These are phyloP conservation scores for Aspidoscelis tigris DNA, from an alignment of 2,113 vertebrate genomes.

Conservation along the genomic window DNA sequence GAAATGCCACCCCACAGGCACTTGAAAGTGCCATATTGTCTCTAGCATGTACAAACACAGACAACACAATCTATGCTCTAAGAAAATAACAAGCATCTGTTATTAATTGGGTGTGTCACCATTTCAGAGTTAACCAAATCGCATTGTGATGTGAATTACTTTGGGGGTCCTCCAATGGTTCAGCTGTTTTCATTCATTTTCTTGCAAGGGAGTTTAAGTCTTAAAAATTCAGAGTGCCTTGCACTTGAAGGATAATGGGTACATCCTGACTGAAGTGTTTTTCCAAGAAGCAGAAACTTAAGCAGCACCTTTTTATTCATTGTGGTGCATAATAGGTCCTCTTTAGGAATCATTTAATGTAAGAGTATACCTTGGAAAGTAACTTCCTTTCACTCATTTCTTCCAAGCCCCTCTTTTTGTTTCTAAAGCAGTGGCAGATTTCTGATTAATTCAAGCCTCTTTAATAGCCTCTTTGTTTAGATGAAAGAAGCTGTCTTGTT, in stretches of 20 bases:
- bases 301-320: neutral
- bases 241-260: neutral
- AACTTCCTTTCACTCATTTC: slow-evolving; percentile 32
- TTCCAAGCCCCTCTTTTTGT: slow-evolving; percentile 64
- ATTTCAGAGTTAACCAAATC: neutral
- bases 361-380: slow-evolving; percentile 21
- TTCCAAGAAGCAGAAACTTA: neutral
- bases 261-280: neutral
- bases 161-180: neutral
- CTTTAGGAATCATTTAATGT: neutral
- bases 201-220: neutral
- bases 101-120: neutral
- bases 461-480: slow-evolving; percentile 82
- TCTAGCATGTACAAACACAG: too few species aligned
- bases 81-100: neutral
- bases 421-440: slow-evolving; percentile 72
- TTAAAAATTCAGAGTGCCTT: neutral
- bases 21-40: too few species aligned
- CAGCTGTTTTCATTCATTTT: fast-evolving
- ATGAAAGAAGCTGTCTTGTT: slow-evolving; percentile 84
- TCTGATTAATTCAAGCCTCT: slow-evolving; percentile 81
- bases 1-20: too few species aligned
- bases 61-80: neutral
- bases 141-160: neutral
- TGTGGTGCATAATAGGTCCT: neutral